Conservation (phyloP, 1,140 invertebrate species). For the Hycleus phaleratus region DNA sequence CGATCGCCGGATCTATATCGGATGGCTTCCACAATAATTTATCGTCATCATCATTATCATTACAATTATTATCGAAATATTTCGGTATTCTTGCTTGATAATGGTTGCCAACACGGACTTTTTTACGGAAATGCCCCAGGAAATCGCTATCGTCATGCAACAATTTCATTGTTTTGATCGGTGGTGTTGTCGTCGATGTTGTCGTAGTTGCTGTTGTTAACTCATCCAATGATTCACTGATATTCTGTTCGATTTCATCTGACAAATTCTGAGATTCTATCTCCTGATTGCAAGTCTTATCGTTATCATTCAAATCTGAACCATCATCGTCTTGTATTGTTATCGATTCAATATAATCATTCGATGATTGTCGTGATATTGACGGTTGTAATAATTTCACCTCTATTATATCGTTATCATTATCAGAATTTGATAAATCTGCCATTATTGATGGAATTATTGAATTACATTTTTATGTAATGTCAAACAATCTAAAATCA, state of each 20-base stretch:
- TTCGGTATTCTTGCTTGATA: slow-evolving; percentile 89
- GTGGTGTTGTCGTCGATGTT: background rate
- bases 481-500: no score
- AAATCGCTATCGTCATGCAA: background rate
- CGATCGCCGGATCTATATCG: slow-evolving; percentile 61
- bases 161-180: no score
- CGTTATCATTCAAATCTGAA: no score
- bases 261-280: background rate
- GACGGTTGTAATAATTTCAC: no score
- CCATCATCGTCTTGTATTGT: no score
- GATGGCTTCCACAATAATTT: slow-evolving; percentile 87
- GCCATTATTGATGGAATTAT: no score
- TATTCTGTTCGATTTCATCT: slow-evolving; percentile 5
- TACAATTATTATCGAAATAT: slow-evolving; percentile 73
- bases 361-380: no score
- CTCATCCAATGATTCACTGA: slow-evolving; percentile 2
- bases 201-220: slow-evolving; percentile 1
- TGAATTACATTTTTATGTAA: no score
- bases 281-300: no score
- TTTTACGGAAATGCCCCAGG: background rate
- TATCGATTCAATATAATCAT: no score
- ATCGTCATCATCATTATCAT: slow-evolving; percentile 94
- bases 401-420: no score
- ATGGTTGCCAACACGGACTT: slow-evolving; percentile 65
- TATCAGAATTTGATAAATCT: no score